These are phyloP conservation scores for Erythrolamprus reginae DNA, from an alignment of 2,113 vertebrate species.

Conservation along the genomic window DNA sequence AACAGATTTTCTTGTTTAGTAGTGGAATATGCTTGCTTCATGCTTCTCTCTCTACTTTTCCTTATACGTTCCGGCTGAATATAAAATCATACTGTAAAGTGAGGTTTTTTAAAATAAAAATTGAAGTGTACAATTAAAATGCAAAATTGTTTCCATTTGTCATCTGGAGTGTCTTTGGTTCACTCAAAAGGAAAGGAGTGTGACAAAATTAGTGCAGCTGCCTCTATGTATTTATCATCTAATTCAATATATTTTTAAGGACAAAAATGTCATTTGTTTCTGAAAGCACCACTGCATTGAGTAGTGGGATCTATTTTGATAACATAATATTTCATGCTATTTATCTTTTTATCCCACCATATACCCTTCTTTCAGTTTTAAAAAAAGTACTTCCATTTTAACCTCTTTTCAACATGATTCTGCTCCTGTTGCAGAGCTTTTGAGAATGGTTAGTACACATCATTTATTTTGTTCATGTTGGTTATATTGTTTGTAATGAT, in stretches of 20 bases:
- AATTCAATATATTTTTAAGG: background rate
- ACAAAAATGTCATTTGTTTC: background rate
- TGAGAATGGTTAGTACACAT: background rate
- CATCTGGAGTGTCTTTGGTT: conserved; percentile 24
- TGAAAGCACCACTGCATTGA: conserved; percentile 32
- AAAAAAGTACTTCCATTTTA: conserved; percentile 1
- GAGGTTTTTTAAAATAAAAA: conserved; percentile 12
- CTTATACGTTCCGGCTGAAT: conserved; percentile 2
- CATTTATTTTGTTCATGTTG: background rate
- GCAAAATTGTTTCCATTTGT: conserved; percentile 31
- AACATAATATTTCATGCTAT: conserved; percentile 16
- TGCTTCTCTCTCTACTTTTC: conserved; percentile 12
- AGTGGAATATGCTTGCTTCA: background rate
- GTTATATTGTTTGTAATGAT: background rate
- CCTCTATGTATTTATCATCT: conserved; percentile 47
- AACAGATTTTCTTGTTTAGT: conserved; percentile 1
- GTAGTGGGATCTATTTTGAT: conserved; percentile 42
- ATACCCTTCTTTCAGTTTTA: background rate
- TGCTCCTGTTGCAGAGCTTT: background rate
- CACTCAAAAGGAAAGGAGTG: conserved; percentile 19
- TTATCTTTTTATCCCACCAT: conserved; percentile 13
- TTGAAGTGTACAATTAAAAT: conserved; percentile 16
- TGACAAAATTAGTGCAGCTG: conserved; percentile 37
- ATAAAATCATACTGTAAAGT: conserved; percentile 4
- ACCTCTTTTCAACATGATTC: background rate